Evolutionary conservation across 1,140 invertebrate species (phyloP), one percentile per base, ranked within the genome.

Genomic region (Zaprionus capensis): DNA sequence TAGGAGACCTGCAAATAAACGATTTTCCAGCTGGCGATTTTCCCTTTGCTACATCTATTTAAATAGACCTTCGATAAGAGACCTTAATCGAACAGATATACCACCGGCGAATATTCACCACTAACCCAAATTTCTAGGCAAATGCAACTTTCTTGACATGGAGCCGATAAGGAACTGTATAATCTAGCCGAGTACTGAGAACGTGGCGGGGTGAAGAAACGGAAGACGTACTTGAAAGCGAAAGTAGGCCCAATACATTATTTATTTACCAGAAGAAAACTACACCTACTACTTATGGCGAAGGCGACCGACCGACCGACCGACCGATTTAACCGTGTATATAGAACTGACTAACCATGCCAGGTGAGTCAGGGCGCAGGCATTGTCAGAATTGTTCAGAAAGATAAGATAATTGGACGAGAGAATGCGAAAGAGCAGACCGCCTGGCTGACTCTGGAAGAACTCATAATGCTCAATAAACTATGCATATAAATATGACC

Each of bases 381-480:
- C 1, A 26, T 57, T 62, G 41, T 64, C 51, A 4, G n/a, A 38
- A 49, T 34, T 9, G 14, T 15, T 70, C 22, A 12, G n/a, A 11
- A 11, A 38, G 72, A 75, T 75, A 75, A 75, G 72, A 75, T 71
- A 64, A 70, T 14, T 12, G 4, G 1, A 0, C 2, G 11, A 34
- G 17, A 58, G 31, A n/a, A 22, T 34, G 26, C 5, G 46, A 55
- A 58, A 31, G 31, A 64, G 59, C 51, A 70, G 72, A 57, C 58
- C 22, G 49, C 36, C 9, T 69, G 49, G 57, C 65, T 69, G 12
- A 31, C 15, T 28, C 41, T 6, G 20, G 20, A 51, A 22, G 20
- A 51, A 22, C 46, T 12, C 0, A 44, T 22, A 22, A 14, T 5
- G 46, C 41, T 44, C 41, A 38, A 38, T 9, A 44, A n/a, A 34